Evolutionary conservation across 2,888 invertebrate genomes (phyloP).

Genomic region (Acrobasis suavella): DNA sequence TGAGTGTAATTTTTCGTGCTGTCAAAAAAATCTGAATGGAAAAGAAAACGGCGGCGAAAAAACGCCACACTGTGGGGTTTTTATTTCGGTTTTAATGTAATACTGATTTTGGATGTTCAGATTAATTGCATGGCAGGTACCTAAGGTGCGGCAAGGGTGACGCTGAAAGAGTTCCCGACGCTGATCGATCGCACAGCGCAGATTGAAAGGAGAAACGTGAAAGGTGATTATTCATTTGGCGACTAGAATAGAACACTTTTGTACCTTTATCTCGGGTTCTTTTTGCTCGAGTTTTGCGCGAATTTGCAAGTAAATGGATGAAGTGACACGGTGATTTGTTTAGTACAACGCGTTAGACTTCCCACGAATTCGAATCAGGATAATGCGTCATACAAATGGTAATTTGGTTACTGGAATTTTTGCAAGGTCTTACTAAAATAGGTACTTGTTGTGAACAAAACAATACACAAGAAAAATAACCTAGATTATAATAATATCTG

Average conservation of each 20-base stretch:
- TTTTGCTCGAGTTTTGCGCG: constrained; percentile 77
- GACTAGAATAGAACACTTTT: constrained; percentile 82
- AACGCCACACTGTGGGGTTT: constrained; percentile 72
- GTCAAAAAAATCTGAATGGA: constrained; percentile 83
- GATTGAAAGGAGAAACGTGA: constrained; percentile 81
- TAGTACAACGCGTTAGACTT: constrained; percentile 64
- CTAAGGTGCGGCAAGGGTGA: constrained; percentile 78
- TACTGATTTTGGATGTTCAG: constrained; percentile 82
- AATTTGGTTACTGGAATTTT: constrained; percentile 36
- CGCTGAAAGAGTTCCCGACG: constrained; percentile 81
- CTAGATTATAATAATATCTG: too few species aligned
- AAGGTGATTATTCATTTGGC: constrained; percentile 82
- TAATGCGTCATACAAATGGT: constrained; percentile 45
- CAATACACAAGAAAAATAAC: too few species aligned
- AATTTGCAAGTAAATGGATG: constrained; percentile 81
- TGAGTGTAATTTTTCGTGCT: constrained; percentile 82
- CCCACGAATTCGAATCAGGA: constrained; percentile 65
- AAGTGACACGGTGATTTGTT: constrained; percentile 78
- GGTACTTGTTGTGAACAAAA: too few species aligned
- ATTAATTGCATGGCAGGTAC: constrained; percentile 77
- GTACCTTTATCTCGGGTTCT: constrained; percentile 77
- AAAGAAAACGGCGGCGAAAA: constrained; percentile 79
- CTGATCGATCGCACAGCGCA: constrained; percentile 77
- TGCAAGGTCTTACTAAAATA: constrained; percentile 11
- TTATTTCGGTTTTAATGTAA: constrained; percentile 81